Conservation (phyloP, 2,888 invertebrate genomes). For the Xestia c-nigrum region DNA sequence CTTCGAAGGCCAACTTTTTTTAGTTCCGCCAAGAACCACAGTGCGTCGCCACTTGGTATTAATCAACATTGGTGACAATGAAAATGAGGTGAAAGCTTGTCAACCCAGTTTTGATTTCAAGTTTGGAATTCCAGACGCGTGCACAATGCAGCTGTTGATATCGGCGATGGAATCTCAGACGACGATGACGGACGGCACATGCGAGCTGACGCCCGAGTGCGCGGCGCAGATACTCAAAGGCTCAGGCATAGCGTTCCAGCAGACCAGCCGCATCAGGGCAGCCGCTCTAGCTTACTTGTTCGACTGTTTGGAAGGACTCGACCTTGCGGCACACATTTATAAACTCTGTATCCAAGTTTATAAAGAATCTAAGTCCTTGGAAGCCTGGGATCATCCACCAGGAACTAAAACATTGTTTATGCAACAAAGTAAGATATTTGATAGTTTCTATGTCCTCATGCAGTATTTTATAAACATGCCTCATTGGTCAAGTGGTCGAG, state of each 20-base stretch:
- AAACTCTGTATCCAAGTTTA: constrained; percentile 87
- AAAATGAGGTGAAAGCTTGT: constrained; percentile 68
- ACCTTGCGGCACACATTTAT: constrained; percentile 84
- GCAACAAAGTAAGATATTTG: constrained; percentile 81
- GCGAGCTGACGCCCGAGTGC: constrained; percentile 85
- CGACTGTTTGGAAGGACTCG: constrained; percentile 85
- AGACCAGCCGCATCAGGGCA: constrained; percentile 83
- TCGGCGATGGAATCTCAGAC: constrained; percentile 87
- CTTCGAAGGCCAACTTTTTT: constrained; percentile 64
- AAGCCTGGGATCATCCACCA: constrained; percentile 86
- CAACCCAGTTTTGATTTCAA: constrained; percentile 66
- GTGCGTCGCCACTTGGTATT: constrained; percentile 66
- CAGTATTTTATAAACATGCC: background rate
- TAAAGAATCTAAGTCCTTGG: constrained; percentile 86
- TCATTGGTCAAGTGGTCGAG: background rate
- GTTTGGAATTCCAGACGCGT: constrained; percentile 80
- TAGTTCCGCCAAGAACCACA: constrained; percentile 59
- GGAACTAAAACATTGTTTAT: constrained; percentile 86
- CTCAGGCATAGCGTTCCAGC: constrained; percentile 85
- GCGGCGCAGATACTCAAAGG: constrained; percentile 82
- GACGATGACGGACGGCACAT: constrained; percentile 80
- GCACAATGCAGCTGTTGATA: constrained; percentile 87
- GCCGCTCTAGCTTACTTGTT: constrained; percentile 81
- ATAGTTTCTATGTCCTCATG: background rate
- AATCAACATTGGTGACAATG: constrained; percentile 51